Base-by-base conservation (phyloP, 2,888 invertebrate species). In the Tinea trinotella region DNA sequence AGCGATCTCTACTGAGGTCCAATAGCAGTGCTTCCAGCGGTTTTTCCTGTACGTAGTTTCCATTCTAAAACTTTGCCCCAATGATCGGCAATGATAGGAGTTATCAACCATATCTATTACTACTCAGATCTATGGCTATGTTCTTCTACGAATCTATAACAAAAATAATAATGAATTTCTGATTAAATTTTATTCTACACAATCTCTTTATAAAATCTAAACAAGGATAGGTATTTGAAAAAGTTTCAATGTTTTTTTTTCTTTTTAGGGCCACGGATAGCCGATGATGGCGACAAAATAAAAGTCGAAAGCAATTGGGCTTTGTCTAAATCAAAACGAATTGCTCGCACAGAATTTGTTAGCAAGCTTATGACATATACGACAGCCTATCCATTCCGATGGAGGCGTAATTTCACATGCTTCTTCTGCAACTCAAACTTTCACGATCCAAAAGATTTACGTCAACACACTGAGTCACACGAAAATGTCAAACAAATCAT, bases 321-420 rank as follows among this genome's bases (percentile, higher is more conserved):
- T 7, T 40, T 40, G 40, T 12, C 40, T 13, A 12, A 40, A n/a
- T n/a, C n/a, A 13, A 82, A 62, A 77, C 70, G 64, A 84, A 85
- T 59, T 74, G 84, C 35, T 62, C 71, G 5, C 65, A 68, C 48
- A 76, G 84, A 56, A 7, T 46, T 46, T 10, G 10, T 46, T n/a
- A n/a, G 10, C 17, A 15, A 2, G n/a, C 19, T 17, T 46, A 64
- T 84, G 61, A 71, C 77, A 35, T 66, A 72, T 0, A 74, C 73
- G 56, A 83, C 84, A 0, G 84, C 84, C 0, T 84, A 76, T 61
- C 84, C 84, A 6, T 85, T 85, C 59, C 84, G 82, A 59, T 85
- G 84, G 57, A 73, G 80, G 34, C 79, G 78, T 61, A 71, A 74
- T 0, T 85, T 83, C 54, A 60, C 80, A 9, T 85, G 85, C 58